Evolutionary conservation across 1,140 invertebrate species (phyloP).

Genomic region (Berghia stephanieae): DNA sequence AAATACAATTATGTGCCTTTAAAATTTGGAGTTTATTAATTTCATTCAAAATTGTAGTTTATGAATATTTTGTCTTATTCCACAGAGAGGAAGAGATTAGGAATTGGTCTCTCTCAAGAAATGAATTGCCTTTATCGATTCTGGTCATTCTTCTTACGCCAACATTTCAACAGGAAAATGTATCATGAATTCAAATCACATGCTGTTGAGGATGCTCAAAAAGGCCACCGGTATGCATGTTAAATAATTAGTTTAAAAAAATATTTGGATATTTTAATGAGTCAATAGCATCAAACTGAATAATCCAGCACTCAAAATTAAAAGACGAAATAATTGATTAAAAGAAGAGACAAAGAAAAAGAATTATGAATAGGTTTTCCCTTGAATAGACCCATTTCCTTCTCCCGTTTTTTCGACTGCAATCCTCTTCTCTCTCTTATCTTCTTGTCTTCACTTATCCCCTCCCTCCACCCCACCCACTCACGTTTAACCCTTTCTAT

Average conservation of each 20-base stretch:
- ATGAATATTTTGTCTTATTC: too few relatives aligned
- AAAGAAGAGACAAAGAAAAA: neutral
- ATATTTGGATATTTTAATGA: neutral
- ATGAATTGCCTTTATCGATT: constrained; percentile 76
- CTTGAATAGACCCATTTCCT: neutral
- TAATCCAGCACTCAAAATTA: neutral
- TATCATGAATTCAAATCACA: constrained; percentile 93
- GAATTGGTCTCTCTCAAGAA: constrained; percentile 76
- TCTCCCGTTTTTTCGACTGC: neutral
- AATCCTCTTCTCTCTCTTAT: neutral
- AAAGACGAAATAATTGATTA: neutral
- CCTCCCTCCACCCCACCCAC: too few relatives aligned
- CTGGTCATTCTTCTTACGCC: constrained; percentile 99
- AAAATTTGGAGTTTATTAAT: too few relatives aligned
- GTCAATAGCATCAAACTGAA: neutral
- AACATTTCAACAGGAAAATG: constrained; percentile 99
- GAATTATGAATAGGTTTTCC: neutral
- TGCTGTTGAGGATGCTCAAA: constrained; percentile 90
- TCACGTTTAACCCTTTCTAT: too few relatives aligned
- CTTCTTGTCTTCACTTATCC: constrained; percentile 28
- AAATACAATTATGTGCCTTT: too few relatives aligned
- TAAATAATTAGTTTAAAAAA: neutral
- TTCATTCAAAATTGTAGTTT: too few relatives aligned
- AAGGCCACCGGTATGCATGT: constrained; percentile 83
- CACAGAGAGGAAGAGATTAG: constrained; percentile 82